Conservation (phyloP, 2,113 vertebrate genomes). For the Podiceps cristatus region DNA sequence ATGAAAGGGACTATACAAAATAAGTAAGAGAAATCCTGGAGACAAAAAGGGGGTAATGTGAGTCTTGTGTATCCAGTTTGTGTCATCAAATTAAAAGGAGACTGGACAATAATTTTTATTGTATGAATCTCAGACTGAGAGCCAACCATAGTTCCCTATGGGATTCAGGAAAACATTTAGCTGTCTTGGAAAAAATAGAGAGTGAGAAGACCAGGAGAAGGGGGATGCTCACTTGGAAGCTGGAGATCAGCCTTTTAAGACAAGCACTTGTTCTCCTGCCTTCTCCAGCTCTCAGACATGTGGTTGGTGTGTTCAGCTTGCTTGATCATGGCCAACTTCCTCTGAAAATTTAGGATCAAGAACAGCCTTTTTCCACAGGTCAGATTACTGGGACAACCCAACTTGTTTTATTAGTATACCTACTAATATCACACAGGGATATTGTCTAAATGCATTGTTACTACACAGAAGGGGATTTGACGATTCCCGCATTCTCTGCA, state of each 20-base stretch:
- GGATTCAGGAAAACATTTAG: neutral
- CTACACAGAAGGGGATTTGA: neutral
- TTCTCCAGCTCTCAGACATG: neutral
- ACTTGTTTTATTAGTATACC: neutral
- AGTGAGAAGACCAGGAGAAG: neutral
- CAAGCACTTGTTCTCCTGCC: neutral
- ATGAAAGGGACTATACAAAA: neutral
- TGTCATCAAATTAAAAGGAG: slow-evolving; percentile 19
- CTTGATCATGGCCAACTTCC: neutral
- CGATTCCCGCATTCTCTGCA: neutral
- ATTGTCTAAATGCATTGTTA: neutral
- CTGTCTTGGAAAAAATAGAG: neutral
- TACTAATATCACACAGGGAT: neutral
- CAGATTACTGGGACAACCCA: neutral
- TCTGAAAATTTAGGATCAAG: neutral
- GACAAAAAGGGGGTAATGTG: neutral
- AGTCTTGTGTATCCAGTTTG: neutral
- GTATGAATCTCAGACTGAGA: neutral
- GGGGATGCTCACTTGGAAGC: neutral
- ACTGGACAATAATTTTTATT: neutral
- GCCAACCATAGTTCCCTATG: neutral
- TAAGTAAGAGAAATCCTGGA: neutral
- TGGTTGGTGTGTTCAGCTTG: neutral
- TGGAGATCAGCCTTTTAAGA: neutral
- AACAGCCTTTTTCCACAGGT: neutral